Percentiles rank a stretch among this genome's conserved stretches.
phyloP scores from a whole-genome alignment of 1,140 invertebrate genomes.

The Lepidurus apus region DNA sequence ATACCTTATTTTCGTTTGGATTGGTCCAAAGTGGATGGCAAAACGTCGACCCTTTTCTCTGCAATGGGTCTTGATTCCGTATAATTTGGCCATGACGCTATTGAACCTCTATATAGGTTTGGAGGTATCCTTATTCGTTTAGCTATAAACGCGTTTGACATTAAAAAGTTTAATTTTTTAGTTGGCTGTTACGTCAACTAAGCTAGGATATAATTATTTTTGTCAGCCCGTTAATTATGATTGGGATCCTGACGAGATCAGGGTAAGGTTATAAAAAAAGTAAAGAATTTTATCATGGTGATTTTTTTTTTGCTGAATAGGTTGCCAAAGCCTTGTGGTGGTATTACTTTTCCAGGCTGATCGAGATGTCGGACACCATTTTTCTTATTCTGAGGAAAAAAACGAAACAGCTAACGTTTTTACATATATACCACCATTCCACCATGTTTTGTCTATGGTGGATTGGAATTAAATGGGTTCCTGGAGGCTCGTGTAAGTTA shows the following conservation, averaged over 20 bases:
- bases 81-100: slow-evolving; percentile 76
- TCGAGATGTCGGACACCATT: slow-evolving; percentile 89
- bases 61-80: slow-evolving; percentile 69
- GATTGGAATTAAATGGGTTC: slow-evolving; percentile 94
- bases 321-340: slow-evolving; percentile 91
- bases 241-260: slow-evolving; percentile 73
- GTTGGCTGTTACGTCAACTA: slow-evolving; percentile 27
- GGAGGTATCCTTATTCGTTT: slow-evolving; percentile 50
- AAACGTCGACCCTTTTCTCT: slow-evolving; percentile 71
- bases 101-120: slow-evolving; percentile 80
- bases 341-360: slow-evolving; percentile 91
- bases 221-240: slow-evolving; percentile 81
- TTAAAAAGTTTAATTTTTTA: slow-evolving; percentile 24
- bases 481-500: slow-evolving; percentile 81
- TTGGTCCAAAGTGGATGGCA: slow-evolving; percentile 76
- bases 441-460: slow-evolving; percentile 91
- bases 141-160: neutral
- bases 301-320: slow-evolving; percentile 50
- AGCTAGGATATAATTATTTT: slow-evolving; percentile 67
- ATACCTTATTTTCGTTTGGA: slow-evolving; percentile 70
- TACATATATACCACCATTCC: slow-evolving; percentile 87
- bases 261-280: slow-evolving; percentile 52
- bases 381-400: slow-evolving; percentile 88
- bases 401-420: slow-evolving; percentile 76
- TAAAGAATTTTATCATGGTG: slow-evolving; percentile 24